Conservation (phyloP, 2,113 vertebrate genomes). For the Corynorhinus townsendii region DNA sequence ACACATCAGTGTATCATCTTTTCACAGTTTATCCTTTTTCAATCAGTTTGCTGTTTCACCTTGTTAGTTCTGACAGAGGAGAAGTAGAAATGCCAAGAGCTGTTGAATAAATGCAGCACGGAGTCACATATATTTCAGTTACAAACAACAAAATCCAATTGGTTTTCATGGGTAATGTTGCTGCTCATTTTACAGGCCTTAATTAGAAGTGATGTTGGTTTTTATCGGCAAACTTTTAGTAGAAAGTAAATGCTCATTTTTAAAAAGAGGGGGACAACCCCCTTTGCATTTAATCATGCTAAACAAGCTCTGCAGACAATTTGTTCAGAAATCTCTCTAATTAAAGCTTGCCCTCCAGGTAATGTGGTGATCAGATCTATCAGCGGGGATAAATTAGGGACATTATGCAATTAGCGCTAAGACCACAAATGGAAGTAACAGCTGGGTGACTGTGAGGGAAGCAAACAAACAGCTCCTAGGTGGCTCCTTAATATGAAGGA, state of each 20-base stretch:
- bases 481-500: constrained; percentile 68
- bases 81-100: constrained; percentile 36
- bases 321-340: constrained; percentile 85
- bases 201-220: constrained; percentile 71
- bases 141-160: constrained; percentile 51
- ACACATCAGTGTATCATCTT: constrained; percentile 37
- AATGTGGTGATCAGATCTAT: constrained; percentile 84
- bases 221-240: constrained; percentile 62
- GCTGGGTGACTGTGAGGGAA: constrained; percentile 77
- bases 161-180: constrained; percentile 42
- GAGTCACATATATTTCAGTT: constrained; percentile 19
- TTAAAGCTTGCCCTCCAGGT: constrained; percentile 85
- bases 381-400: constrained; percentile 85
- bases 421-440: constrained; percentile 83
- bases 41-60: constrained; percentile 57
- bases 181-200: constrained; percentile 64
- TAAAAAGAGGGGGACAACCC: background rate
- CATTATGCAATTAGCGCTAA: constrained; percentile 84
- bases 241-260: constrained; percentile 75
- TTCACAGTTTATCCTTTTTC: constrained; percentile 52
- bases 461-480: constrained; percentile 77
- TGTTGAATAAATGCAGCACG: constrained; percentile 34
- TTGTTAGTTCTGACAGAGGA: constrained; percentile 60
- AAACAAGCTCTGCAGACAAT: constrained; percentile 85
- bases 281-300: constrained; percentile 80